Conservation (phyloP, 1,140 invertebrate species). For the Diuraphis noxia region DNA sequence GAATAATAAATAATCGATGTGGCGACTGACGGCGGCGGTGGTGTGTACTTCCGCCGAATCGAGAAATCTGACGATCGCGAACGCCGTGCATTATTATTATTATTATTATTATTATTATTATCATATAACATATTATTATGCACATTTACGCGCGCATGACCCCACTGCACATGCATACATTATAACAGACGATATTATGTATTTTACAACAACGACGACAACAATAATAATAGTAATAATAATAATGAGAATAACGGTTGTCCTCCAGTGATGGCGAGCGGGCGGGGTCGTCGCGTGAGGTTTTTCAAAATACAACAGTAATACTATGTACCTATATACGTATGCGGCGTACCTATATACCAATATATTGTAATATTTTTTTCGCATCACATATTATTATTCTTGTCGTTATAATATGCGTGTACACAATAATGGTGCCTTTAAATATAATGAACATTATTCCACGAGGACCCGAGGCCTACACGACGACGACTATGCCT, state of each 20-base stretch:
- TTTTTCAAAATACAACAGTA: background rate
- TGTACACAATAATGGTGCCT: background rate
- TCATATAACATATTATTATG: background rate
- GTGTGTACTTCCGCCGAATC: background rate
- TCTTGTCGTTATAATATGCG: background rate
- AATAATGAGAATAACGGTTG: conserved; percentile 7
- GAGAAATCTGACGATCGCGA: background rate
- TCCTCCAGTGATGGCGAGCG: background rate
- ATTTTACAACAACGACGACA: background rate
- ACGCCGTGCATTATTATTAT: background rate
- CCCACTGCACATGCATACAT: background rate
- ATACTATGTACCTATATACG: background rate
- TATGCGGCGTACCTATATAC: background rate
- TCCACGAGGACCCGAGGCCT: background rate
- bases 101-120: background rate
- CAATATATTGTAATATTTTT: background rate
- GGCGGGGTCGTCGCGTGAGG: background rate
- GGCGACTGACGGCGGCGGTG: no score
- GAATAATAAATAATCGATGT: background rate
- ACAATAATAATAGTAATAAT: background rate
- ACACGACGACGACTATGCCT: background rate
- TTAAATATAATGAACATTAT: background rate
- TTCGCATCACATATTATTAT: background rate
- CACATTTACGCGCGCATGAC: background rate
- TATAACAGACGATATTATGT: background rate